Conservation (phyloP, 2,797 vertebrate genomes). For the Spinibarbus caldwelli region DNA sequence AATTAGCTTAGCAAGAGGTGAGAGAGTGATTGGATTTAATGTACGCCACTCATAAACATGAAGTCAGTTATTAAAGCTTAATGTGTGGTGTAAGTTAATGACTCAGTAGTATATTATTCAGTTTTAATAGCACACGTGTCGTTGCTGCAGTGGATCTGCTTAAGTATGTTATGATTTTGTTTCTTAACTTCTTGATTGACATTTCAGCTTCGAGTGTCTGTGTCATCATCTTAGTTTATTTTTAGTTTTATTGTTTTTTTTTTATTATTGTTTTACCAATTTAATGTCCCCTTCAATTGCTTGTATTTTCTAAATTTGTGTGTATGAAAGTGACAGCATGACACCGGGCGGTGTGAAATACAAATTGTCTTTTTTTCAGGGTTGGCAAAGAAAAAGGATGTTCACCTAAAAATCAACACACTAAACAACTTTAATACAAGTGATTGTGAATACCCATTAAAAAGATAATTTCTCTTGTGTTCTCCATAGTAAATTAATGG, state of each 20-base stretch:
- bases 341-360: not conserved
- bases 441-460: not conserved
- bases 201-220: not conserved
- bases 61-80: not conserved
- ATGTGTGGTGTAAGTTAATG: not conserved
- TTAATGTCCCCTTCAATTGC: not conserved
- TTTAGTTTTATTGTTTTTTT: not conserved
- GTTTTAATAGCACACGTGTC: not conserved
- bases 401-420: not conserved
- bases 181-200: slow-evolving; percentile 5
- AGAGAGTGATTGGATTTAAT: slow-evolving; percentile 21
- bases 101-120: not conserved
- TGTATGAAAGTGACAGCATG: not conserved
- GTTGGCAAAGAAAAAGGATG: not conserved
- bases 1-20: slow-evolving; percentile 40
- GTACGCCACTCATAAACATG: not conserved
- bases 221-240: not conserved
- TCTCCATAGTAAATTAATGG: not conserved
- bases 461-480: not conserved
- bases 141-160: not conserved
- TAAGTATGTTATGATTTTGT: slow-evolving; percentile 20
- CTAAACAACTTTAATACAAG: not conserved
- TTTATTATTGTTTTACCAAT: too few species aligned
- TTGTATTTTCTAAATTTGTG: not conserved
- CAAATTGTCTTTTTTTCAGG: too few species aligned